Evolutionary conservation across 2,888 invertebrate genomes (phyloP).

Genomic region (Drosophila nr. medialis): DNA sequence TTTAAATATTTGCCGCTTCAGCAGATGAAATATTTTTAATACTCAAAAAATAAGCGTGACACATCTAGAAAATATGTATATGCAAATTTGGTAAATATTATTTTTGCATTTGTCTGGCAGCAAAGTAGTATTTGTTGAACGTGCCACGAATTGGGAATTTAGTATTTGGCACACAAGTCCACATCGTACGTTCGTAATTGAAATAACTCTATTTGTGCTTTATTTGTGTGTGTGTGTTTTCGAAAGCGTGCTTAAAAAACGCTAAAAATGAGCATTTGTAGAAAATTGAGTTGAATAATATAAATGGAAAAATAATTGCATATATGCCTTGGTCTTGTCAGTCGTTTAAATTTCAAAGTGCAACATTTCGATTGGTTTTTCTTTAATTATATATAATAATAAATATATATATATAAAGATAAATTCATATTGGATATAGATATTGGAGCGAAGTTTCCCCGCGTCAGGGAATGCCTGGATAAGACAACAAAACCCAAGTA

Average conservation of each 20-base stretch:
- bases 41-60: background rate
- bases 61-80: background rate
- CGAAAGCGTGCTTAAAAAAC: background rate
- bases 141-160: conserved; percentile 2
- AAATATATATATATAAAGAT: background rate
- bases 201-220: background rate
- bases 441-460: too few species aligned
- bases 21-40: background rate
- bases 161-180: conserved; percentile 1
- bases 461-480: too few species aligned
- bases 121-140: background rate
- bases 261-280: background rate
- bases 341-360: background rate
- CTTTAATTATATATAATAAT: background rate
- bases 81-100: conserved; percentile 1
- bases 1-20: background rate
- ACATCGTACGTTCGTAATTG: background rate
- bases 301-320: background rate
- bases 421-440: too few species aligned
- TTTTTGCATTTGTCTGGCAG: background rate
- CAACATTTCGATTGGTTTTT: too few species aligned
- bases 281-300: background rate
- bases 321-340: background rate
- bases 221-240: background rate
- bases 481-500: too few species aligned